Base-by-base conservation (phyloP, 2,113 vertebrate genomes). In the Anoura caudifer region DNA sequence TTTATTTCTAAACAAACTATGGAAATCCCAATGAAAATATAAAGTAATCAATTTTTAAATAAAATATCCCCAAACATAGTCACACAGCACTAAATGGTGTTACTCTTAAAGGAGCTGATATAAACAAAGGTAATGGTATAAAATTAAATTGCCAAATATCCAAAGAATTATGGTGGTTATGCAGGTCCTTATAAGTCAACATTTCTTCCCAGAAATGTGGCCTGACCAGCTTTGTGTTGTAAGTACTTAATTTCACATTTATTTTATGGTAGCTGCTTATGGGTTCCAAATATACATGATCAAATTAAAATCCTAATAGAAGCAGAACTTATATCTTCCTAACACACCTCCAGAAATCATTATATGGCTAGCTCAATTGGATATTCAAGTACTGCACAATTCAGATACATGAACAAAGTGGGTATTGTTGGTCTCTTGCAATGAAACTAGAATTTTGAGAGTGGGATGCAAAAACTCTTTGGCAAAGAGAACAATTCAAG, bases 371-470 rank as follows among this genome's bases (percentile, higher is more conserved):
- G n/a, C 36, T 94, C 54, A 93, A 38, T 43, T 82, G 11, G 33
- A 56, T 93, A 43, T 38, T 94, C 54, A 90, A 79, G 16, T 54
- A 72, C 33, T 93, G 61, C 11, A 89, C 11, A 89, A 77, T 67
- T n/a, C 59, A 33, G 28, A 75, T 47, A 5, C 4, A 26, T n/a
- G 28, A 90, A 79, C 36, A 22, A 93, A 83, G 73, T 12, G 31
- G 36, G 36, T 83, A 61, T 87, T n/a, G 43, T 73, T 84, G 77
- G 26, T 88, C 15, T 79, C 54, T 87, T n/a, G 24, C 43, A 91
- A 95, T n/a, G 31, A 96, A 77, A 91, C 61, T 65, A 77, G 38
- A 86, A 81, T 89, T 97, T 94, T 83, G 26, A 97, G 52, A 95
- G 26, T 38, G 56, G 7, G 15, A 86, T 95, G 67, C 85, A 45